Evolutionary conservation across 2,113 vertebrate species (phyloP), one percentile per base, ranked within the genome.

Genomic region (Sylvia atricapilla): DNA sequence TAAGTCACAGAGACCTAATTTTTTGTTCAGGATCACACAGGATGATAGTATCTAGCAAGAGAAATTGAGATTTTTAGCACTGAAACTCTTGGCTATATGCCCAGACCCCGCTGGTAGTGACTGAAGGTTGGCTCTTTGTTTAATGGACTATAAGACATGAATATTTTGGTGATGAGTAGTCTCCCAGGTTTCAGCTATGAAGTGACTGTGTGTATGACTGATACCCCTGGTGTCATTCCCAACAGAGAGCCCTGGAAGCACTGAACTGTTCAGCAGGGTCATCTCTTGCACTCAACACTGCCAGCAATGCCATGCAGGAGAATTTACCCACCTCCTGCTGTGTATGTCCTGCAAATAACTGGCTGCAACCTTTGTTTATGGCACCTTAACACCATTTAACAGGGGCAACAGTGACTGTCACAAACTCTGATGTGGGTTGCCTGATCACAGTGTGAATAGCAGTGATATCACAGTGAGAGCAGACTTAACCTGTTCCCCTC

Each of bases 61-160:
- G 16, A 84, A 91, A 87, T 6, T 15, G 63, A 73, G 69, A 70
- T 84, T 88, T 92, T 84, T 68, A 74, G 50, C 53, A 60, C 49
- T 41, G 49, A 62, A 47, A 43, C n/a, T 88, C 75, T 90, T 74
- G 75, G 63, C 62, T 64, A 6, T 3, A 2, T 84, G 59, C 72
- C 53, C 88, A 80, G 74, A 52, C 37, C 49, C 68, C 43, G 27
- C 35, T 44, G 75, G 25, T 46, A 35, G 46, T 35, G 53, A 46
- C 14, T 66, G 81, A 68, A 82, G 53, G 75, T 30, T 50, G 33
- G 14, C 7, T 73, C 18, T 66, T 83, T 66, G 28, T 70, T 70
- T 31, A 14, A 30, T 25, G 53, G 66, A 43, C 69, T 55, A 9
- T 12, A 63, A 67, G 52, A 47, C 21, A 73, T 46, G 44, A 73